Conservation (phyloP, 2,797 vertebrate genomes). For the Furcifer pardalis region DNA sequence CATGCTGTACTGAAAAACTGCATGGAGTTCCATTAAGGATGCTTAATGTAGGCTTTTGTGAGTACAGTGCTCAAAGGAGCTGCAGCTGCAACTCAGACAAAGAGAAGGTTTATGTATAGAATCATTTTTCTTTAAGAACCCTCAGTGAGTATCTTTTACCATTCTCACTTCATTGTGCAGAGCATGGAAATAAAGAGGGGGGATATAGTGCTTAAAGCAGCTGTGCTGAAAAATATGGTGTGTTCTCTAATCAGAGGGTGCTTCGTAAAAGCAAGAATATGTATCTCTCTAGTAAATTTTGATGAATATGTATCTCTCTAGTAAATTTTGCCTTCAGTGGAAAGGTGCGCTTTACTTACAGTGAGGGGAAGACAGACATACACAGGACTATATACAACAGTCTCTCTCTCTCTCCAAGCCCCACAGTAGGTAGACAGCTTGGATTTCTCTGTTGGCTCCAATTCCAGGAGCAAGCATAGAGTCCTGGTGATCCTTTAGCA, state of each 20-base stretch:
- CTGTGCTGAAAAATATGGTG: slow-evolving; percentile 21
- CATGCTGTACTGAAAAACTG: slow-evolving; percentile 22
- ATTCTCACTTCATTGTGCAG: neutral
- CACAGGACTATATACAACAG: too few species aligned
- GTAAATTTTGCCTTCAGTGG: too few species aligned
- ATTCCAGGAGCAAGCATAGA: too few species aligned
- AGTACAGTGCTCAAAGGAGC: neutral
- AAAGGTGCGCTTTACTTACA: too few species aligned
- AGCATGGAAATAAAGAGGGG: neutral
- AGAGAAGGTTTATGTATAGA: neutral
- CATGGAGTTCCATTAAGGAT: neutral
- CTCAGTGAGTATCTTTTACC: slow-evolving; percentile 36
- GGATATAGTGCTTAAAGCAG: neutral
- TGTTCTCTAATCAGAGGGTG: neutral
- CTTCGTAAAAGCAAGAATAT: neutral
- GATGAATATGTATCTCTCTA: too few species aligned
- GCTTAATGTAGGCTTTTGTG: neutral
- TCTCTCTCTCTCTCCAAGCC: too few species aligned
- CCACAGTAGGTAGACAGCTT: too few species aligned
- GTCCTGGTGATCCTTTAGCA: too few species aligned
- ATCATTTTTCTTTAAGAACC: slow-evolving; percentile 26
- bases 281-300: neutral
- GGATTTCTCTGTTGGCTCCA: too few species aligned
- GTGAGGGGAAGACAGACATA: too few species aligned
- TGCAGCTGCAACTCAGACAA: slow-evolving; percentile 42